These are phyloP conservation scores for Drosophila mimetica DNA, from an alignment of 2,888 invertebrate genomes.

Conservation along the genomic window DNA sequence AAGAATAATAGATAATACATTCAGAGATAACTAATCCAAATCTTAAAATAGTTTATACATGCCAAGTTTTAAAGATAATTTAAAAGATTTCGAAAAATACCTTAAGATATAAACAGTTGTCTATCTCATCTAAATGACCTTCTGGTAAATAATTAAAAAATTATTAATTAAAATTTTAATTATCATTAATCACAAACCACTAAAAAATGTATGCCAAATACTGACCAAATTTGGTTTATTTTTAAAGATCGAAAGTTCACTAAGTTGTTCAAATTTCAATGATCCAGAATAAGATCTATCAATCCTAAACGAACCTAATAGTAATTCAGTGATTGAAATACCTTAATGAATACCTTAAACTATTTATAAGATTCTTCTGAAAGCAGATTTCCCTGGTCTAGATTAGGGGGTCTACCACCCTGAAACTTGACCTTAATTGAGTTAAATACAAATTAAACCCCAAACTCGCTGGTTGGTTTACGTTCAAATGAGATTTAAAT, in stretches of 20 bases:
- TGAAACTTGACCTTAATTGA: slow-evolving; percentile 42
- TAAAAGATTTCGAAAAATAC: no score
- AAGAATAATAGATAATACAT: no score
- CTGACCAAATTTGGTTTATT: neutral
- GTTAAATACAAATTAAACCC: slow-evolving; percentile 19
- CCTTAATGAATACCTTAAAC: slow-evolving; percentile 1
- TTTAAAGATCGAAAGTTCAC: neutral
- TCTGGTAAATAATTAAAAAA: no score
- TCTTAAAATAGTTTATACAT: no score
- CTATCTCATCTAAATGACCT: no score
- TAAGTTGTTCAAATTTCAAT: neutral
- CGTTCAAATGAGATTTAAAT: slow-evolving; percentile 21
- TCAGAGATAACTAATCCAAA: no score
- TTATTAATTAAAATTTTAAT: no score
- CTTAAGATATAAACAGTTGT: no score
- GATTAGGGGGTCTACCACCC: slow-evolving; percentile 16
- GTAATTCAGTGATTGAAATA: neutral
- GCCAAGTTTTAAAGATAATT: no score
- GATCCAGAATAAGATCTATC: neutral
- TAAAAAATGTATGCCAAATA: no score
- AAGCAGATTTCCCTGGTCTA: slow-evolving; percentile 48
- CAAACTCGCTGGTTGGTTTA: slow-evolving; percentile 6
- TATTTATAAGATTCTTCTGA: slow-evolving; percentile 35
- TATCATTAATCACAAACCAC: no score
- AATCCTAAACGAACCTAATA: neutral